Base-by-base conservation (phyloP, 2,888 invertebrate species). In the Rhyacophila evoluta region DNA sequence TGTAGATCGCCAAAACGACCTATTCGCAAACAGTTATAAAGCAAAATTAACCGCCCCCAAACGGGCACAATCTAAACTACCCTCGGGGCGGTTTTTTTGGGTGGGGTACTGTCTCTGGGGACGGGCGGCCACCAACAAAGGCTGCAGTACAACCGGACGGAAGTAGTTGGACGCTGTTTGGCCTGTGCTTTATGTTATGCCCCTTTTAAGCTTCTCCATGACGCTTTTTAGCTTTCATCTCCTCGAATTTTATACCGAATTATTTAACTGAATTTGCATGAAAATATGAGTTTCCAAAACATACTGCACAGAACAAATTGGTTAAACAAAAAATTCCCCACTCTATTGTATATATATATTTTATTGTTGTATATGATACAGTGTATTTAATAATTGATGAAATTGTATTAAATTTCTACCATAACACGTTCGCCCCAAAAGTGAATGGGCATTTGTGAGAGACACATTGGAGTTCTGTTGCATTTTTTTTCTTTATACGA, bases 161-260 rank as follows among this genome's bases (percentile, higher is more conserved):
- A 78, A 78, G 78, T 78, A 78, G 78, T 78, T 78, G 78, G 74
- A 75, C 78, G 78, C 78, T 70, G 78, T 75, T 78, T 78, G 78
- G 55, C 28, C 70, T 11, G 38, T 41, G 69, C 67, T 78, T 75
- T 69, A 75, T 75, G 69, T 75, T 75, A 68, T 69, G 36, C 27
- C 70, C 25, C 25, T 78, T 78, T 78, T 71, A 75, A 55, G 25
- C 55, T 25, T 19, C 75, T 71, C 11, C 19, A 11, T 1, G 15
- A 12, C 36, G 19, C 36, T 71, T 37, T 71, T 71, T 3, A 25
- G 15, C 19, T 71, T 37, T 36, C 8, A 25, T 71, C 71, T 37
- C 15, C 71, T 19, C 15, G 15, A 8, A 10, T 19, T 71, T 37
- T 37, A 15, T 68, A 15, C 27, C 15, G 15, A 1, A 36, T 36